These are phyloP conservation scores for Brachyhypopomus gauderio DNA, from an alignment of 2,113 vertebrate genomes.

Conservation along the genomic window DNA sequence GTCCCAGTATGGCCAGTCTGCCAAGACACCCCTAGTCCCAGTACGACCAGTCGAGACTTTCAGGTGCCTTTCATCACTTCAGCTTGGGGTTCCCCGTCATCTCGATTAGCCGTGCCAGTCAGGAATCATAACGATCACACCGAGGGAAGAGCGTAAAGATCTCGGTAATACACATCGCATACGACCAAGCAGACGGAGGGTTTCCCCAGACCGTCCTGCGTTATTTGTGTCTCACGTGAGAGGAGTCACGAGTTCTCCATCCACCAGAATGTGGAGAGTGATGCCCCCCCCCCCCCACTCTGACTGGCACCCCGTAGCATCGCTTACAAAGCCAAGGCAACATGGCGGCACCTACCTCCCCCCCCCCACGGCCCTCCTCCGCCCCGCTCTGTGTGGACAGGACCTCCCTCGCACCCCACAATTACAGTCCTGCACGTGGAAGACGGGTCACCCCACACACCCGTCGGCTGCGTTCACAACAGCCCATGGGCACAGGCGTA, in stretches of 20 bases:
- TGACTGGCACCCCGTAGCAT: slow-evolving; percentile 23
- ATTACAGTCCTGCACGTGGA: slow-evolving; percentile 37
- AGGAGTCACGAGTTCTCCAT: not conserved
- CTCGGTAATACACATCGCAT: not conserved
- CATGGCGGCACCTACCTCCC: slow-evolving; percentile 37
- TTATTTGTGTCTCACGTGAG: not conserved
- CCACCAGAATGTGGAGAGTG: slow-evolving; percentile 10
- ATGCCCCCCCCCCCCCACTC: slow-evolving; percentile 28
- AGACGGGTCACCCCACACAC: slow-evolving; percentile 26
- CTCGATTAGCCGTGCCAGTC: not conserved
- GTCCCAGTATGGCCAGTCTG: not conserved
- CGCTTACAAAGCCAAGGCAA: slow-evolving; percentile 29
- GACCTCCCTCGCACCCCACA: slow-evolving; percentile 23
- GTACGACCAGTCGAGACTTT: too few species aligned
- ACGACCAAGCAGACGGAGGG: not conserved
- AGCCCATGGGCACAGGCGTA: too few species aligned
- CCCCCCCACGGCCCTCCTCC: slow-evolving; percentile 2
- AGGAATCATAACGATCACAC: not conserved
- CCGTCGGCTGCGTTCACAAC: slow-evolving; percentile 21
- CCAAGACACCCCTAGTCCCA: not conserved
- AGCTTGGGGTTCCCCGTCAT: not conserved
- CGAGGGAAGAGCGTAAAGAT: not conserved
- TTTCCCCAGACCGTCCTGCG: not conserved
- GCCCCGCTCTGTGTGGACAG: slow-evolving; percentile 14
- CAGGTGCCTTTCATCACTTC: slow-evolving; percentile 1